These are phyloP conservation scores for Glaucomys volans DNA, from an alignment of 2,113 vertebrate genomes.

Conservation along the genomic window DNA sequence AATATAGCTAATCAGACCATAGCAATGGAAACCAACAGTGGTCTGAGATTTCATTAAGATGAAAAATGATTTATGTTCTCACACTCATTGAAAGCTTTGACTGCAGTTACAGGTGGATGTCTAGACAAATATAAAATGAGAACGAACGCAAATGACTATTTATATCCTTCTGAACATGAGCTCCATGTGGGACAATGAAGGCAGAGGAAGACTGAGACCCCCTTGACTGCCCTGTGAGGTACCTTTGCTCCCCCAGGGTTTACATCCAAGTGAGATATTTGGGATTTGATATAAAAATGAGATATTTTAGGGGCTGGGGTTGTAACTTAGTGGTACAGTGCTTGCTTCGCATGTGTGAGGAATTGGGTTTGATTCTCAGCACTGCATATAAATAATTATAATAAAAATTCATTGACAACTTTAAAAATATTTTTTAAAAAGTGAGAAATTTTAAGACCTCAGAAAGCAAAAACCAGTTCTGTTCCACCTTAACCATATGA, in stretches of 20 bases:
- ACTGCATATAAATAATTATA: no score
- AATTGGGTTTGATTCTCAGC: no score
- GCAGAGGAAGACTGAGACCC: not conserved
- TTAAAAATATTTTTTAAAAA: not conserved
- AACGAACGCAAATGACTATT: not conserved
- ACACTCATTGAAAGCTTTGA: not conserved
- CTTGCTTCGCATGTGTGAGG: no score
- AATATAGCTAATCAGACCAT: not conserved
- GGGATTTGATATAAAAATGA: not conserved
- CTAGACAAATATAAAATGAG: not conserved
- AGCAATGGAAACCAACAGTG: not conserved
- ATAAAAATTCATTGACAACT: no score
- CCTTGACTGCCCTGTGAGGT: not conserved
- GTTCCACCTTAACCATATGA: not conserved
- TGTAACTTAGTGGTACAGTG: no score
- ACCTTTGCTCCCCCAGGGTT: not conserved
- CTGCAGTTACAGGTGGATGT: not conserved
- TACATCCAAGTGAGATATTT: not conserved
- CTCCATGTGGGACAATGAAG: not conserved
- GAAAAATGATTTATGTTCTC: not conserved
- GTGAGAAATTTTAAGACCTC: not conserved
- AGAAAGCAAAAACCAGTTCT: not conserved
- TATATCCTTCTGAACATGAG: not conserved
- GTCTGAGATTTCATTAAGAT: not conserved
- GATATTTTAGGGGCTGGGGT: not conserved